Conservation (phyloP, 2,888 invertebrate genomes). For the Polia nebulosa region DNA sequence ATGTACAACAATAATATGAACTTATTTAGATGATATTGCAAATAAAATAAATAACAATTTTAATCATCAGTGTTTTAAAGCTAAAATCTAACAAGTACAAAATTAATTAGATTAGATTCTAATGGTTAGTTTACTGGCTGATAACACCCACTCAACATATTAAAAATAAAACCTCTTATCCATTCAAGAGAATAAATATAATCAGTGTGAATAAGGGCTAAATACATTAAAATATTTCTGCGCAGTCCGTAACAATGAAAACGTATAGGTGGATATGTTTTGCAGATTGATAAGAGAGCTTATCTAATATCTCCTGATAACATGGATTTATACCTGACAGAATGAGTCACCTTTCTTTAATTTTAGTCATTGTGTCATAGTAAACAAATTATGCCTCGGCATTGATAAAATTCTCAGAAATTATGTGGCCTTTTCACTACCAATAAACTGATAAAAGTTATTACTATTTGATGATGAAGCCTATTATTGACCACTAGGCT, state of each 20-base stretch:
- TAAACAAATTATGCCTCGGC: slow-evolving; percentile 39
- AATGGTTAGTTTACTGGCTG: slow-evolving; percentile 17
- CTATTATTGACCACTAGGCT: neutral
- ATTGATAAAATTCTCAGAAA: slow-evolving; percentile 58
- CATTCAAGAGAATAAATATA: neutral
- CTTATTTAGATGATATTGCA: no score
- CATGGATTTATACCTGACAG: slow-evolving; percentile 22
- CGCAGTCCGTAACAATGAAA: neutral
- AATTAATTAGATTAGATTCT: slow-evolving; percentile 8
- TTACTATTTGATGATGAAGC: slow-evolving; percentile 11
- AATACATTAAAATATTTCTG: neutral
- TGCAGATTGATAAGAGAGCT: slow-evolving; percentile 19
- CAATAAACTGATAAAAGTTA: slow-evolving; percentile 22
- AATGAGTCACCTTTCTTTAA: slow-evolving; percentile 65
- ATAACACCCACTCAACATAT: slow-evolving; percentile 20
- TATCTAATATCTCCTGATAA: slow-evolving; percentile 50
- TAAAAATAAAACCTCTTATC: slow-evolving; percentile 11
- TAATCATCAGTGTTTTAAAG: neutral
- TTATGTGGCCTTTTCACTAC: slow-evolving; percentile 16
- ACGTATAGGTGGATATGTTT: neutral
- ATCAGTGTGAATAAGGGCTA: neutral
- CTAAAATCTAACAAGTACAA: neutral
- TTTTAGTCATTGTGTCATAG: slow-evolving; percentile 58
- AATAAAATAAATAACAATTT: neutral
- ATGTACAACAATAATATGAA: neutral